Evolutionary conservation across 1,140 invertebrate species (phyloP).

Genomic region (Ceratina calcarata): DNA sequence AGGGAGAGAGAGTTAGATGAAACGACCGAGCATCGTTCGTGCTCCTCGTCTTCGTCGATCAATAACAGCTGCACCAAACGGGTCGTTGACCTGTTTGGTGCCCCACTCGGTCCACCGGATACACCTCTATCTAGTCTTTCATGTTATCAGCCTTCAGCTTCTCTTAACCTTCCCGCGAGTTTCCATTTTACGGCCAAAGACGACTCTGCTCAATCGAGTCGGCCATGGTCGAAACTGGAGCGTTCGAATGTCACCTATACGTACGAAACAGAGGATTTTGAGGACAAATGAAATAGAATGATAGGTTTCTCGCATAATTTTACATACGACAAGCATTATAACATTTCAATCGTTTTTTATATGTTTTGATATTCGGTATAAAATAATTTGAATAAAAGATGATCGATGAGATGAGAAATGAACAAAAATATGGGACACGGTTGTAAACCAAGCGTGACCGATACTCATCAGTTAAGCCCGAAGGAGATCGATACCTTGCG

Average conservation of each 20-base stretch:
- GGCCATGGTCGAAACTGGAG: background rate
- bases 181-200: background rate
- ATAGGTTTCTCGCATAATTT: background rate
- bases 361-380: too few relatives aligned
- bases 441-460: background rate
- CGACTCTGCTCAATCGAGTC: background rate
- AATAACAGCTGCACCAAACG: slow-evolving; percentile 78
- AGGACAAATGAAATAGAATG: background rate
- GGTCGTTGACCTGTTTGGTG: slow-evolving; percentile 71
- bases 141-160: slow-evolving; percentile 1
- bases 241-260: too few relatives aligned
- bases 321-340: too few relatives aligned
- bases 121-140: slow-evolving; percentile 45
- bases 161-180: slow-evolving; percentile 37
- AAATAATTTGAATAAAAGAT: background rate
- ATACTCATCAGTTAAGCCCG: background rate
- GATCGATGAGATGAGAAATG: background rate
- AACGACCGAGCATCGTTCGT: slow-evolving; percentile 68
- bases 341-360: too few relatives aligned
- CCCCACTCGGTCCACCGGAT: slow-evolving; percentile 38
- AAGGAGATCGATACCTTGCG: slow-evolving; percentile 44
- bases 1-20: slow-evolving; percentile 19
- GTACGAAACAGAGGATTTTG: background rate
- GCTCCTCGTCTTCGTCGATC: slow-evolving; percentile 68
- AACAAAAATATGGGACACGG: background rate